These are phyloP conservation scores for Loripinus fragilis DNA, from an alignment of 2,888 invertebrate genomes.

Conservation along the genomic window DNA sequence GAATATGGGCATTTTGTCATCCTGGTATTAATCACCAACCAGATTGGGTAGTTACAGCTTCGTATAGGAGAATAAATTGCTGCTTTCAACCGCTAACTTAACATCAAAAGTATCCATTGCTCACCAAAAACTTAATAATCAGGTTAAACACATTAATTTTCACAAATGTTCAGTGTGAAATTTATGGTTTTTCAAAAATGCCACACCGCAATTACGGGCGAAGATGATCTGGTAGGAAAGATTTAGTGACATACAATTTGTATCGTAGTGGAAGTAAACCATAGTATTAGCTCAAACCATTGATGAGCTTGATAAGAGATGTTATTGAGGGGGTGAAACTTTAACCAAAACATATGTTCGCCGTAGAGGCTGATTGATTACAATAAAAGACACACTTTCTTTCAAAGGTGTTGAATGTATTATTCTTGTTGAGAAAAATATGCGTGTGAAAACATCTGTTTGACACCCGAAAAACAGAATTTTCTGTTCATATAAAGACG, in stretches of 20 bases:
- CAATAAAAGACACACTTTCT: conserved; percentile 19
- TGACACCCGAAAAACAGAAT: conserved; percentile 19
- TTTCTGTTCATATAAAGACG: conserved; percentile 12
- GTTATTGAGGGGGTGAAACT: conserved; percentile 13
- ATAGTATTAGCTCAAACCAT: background rate
- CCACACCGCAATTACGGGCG: conserved; percentile 4
- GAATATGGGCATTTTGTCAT: too few species aligned
- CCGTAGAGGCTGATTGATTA: conserved; percentile 13
- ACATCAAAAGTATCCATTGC: conserved; percentile 19
- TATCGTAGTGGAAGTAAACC: background rate
- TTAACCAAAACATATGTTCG: conserved; percentile 20
- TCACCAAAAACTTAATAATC: background rate
- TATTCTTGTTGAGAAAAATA: conserved; percentile 18
- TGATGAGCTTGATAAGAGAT: conserved; percentile 13
- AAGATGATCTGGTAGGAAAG: conserved; percentile 15
- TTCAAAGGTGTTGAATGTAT: conserved; percentile 20
- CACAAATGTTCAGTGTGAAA: conserved; percentile 17
- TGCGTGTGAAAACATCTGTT: conserved; percentile 22
- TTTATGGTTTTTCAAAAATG: conserved; percentile 21
- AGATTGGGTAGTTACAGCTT: background rate
- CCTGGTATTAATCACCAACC: background rate
- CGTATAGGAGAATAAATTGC: conserved; percentile 8
- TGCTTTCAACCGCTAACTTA: conserved; percentile 12
- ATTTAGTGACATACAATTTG: conserved; percentile 17
- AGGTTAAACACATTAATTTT: conserved; percentile 13